These are phyloP conservation scores for Sinocyclocheilus anshuiensis DNA, from an alignment of 2,113 vertebrate genomes.

Conservation along the genomic window DNA sequence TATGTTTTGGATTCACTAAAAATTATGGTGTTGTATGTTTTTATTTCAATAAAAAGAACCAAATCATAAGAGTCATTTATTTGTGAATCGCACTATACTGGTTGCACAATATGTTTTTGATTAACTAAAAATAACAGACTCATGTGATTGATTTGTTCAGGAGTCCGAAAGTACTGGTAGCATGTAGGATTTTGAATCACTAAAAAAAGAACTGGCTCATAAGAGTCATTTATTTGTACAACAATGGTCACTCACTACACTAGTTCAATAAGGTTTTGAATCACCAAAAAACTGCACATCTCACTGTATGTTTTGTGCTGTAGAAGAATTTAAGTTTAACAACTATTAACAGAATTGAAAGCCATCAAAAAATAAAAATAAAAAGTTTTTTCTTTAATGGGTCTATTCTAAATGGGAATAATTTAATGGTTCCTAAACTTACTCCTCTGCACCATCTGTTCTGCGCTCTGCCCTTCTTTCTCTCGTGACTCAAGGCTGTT, in stretches of 20 bases:
- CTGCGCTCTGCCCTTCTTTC: conserved; percentile 38
- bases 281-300: neutral
- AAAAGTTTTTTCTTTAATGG: neutral
- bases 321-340: neutral
- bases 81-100: too few species aligned
- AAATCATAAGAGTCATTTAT: too few species aligned
- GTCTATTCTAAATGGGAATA: neutral
- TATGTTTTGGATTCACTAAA: too few species aligned
- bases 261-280: too few species aligned
- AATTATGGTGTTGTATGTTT: too few species aligned
- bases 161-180: neutral
- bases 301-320: too few species aligned
- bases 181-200: neutral
- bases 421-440: neutral
- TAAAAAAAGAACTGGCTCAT: neutral
- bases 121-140: neutral
- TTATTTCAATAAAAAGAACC: too few species aligned
- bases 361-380: neutral
- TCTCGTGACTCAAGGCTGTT: conserved; percentile 80
- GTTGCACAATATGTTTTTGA: too few species aligned
- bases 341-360: neutral
- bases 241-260: too few species aligned
- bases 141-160: neutral
- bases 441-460: conserved; percentile 38
- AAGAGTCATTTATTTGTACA: too few species aligned